Conservation (phyloP, 2,113 vertebrate species). For the Ahaetulla prasina region DNA sequence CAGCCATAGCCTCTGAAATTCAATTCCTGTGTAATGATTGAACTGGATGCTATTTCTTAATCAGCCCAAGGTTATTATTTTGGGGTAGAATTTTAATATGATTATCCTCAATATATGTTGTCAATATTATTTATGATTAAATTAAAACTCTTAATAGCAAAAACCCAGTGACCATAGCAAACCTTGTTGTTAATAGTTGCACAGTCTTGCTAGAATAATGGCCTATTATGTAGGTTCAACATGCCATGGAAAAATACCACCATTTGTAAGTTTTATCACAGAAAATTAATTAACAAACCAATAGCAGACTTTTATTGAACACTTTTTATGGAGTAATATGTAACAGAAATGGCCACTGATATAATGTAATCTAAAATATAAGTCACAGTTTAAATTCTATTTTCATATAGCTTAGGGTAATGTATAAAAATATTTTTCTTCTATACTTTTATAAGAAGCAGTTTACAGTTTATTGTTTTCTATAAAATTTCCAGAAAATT, state of each 20-base stretch:
- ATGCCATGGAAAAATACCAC: constrained; percentile 38
- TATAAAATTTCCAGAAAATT: neutral
- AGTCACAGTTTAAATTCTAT: constrained; percentile 10
- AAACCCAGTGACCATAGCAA: constrained; percentile 46
- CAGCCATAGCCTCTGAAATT: constrained; percentile 22
- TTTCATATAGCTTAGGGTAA: constrained; percentile 1
- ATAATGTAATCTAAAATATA: constrained; percentile 43
- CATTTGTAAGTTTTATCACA: constrained; percentile 45
- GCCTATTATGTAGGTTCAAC: constrained; percentile 34
- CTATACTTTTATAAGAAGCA: constrained; percentile 1
- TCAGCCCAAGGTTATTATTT: constrained; percentile 35
- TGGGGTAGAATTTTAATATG: constrained; percentile 13
- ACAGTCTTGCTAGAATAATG: constrained; percentile 27
- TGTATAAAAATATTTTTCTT: constrained; percentile 23
- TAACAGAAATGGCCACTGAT: constrained; percentile 32
- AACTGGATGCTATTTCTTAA: constrained; percentile 30
- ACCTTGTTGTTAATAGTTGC: constrained; percentile 39
- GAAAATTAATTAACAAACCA: constrained; percentile 52
- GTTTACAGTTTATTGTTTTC: constrained; percentile 7
- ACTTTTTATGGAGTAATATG: constrained; percentile 26
- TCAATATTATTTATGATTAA: constrained; percentile 51
- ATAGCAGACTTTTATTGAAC: constrained; percentile 23
- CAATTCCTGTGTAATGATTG: constrained; percentile 36
- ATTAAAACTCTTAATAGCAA: constrained; percentile 48
- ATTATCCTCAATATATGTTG: constrained; percentile 28